These are phyloP conservation scores for Drosophila mulleri DNA, from an alignment of 2,888 invertebrate species.

Conservation along the genomic window DNA sequence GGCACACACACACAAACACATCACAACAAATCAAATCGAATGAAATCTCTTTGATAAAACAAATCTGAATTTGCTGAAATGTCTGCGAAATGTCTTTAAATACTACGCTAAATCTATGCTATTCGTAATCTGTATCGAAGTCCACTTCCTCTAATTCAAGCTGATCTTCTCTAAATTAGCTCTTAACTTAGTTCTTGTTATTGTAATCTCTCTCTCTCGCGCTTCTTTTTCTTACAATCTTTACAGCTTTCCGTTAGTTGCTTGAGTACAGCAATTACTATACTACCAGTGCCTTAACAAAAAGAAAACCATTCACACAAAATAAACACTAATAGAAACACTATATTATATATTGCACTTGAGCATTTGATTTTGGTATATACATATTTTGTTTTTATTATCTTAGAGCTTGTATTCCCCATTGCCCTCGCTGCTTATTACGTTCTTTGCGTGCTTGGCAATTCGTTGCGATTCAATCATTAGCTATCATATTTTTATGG, in stretches of 20 bases:
- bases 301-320: conserved; percentile 17
- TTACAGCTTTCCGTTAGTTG: conserved; percentile 36
- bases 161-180: conserved; percentile 4
- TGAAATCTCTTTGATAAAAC: conserved; percentile 73
- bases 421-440: conserved; percentile 49
- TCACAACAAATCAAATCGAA: conserved; percentile 28
- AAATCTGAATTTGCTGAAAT: conserved; percentile 41
- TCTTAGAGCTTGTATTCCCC: conserved; percentile 18
- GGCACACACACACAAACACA: conserved; percentile 3
- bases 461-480: conserved; percentile 38
- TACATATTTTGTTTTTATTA: neutral
- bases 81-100: conserved; percentile 13
- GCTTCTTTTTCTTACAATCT: neutral
- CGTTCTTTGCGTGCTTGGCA: conserved; percentile 45
- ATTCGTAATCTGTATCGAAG: conserved; percentile 11
- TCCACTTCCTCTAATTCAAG: conserved; percentile 16
- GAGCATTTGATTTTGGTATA: neutral
- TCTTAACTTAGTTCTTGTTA: neutral
- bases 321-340: conserved; percentile 13
- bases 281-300: conserved; percentile 76
- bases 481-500: conserved; percentile 41
- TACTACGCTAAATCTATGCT: conserved; percentile 2
- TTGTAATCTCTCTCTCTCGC: neutral
- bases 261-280: conserved; percentile 57
- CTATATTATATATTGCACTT: conserved; percentile 7